Evolutionary conservation across 2,797 vertebrate species (phyloP).

Genomic region (Takifugu ocellatus): DNA sequence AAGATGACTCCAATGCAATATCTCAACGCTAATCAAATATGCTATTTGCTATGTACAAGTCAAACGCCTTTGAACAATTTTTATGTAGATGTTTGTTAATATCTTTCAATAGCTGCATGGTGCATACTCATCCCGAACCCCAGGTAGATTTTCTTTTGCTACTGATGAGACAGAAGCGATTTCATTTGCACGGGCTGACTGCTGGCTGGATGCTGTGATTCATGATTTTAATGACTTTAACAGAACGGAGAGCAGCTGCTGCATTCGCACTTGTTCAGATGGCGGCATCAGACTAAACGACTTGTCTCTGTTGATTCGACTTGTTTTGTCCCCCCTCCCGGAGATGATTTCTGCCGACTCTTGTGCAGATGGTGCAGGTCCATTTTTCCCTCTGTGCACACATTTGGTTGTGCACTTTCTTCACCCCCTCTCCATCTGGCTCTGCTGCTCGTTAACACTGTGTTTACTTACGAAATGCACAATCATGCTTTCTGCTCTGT

Average conservation of each 20-base stretch:
- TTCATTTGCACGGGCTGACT: not conserved
- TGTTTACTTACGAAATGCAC: constrained; percentile 50
- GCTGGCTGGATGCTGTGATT: constrained; percentile 12
- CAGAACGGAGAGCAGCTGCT: constrained; percentile 26
- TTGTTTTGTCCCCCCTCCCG: constrained; percentile 22
- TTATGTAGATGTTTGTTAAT: too few relatives aligned
- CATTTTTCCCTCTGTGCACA: constrained; percentile 49
- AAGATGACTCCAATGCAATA: too few relatives aligned
- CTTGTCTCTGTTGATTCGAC: constrained; percentile 9
- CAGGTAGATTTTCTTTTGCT: not conserved
- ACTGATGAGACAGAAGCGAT: not conserved
- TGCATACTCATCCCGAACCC: not conserved
- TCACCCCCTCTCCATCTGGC: constrained; percentile 73
- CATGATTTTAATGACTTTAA: constrained; percentile 22
- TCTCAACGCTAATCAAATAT: too few relatives aligned
- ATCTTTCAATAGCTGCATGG: too few relatives aligned
- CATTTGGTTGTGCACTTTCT: constrained; percentile 36
- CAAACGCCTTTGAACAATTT: too few relatives aligned
- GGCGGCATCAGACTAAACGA: constrained; percentile 24
- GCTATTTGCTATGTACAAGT: too few relatives aligned
- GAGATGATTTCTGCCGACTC: constrained; percentile 42
- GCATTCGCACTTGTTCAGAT: constrained; percentile 9
- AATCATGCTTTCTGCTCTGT: constrained; percentile 52
- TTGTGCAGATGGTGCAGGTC: constrained; percentile 69
- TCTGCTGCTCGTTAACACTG: constrained; percentile 20